These are phyloP conservation scores for Ptilodon capucinus DNA, from an alignment of 2,888 invertebrate genomes.

Conservation along the genomic window DNA sequence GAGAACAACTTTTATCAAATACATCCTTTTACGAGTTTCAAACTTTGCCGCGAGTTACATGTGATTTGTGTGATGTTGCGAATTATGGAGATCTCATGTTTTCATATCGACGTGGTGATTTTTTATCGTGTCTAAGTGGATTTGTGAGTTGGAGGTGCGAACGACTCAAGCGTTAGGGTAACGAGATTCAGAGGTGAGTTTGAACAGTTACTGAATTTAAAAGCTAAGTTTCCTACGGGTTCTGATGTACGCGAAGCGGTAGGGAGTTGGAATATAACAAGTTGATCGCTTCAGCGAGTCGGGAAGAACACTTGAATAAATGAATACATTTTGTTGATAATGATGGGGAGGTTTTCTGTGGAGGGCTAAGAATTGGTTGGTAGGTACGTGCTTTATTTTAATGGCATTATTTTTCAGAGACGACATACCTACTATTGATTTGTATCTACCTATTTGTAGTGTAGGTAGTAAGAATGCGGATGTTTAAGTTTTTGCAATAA, in stretches of 20 bases:
- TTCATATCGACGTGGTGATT: conserved; percentile 58
- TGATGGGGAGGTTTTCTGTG: conserved; percentile 31
- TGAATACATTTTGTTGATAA: conserved; percentile 44
- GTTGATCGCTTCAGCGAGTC: conserved; percentile 38
- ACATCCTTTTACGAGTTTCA: conserved; percentile 49
- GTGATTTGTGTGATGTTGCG: conserved; percentile 69
- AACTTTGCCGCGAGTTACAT: conserved; percentile 50
- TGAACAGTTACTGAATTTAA: conserved; percentile 57
- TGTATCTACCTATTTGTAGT: background rate
- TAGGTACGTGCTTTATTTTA: too few relatives aligned
- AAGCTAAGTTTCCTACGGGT: conserved; percentile 38
- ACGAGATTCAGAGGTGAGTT: conserved; percentile 56
- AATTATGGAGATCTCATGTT: conserved; percentile 62
- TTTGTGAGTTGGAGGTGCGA: conserved; percentile 49
- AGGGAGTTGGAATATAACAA: conserved; percentile 39
- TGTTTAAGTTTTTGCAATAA: background rate
- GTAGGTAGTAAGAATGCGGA: background rate
- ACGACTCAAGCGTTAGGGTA: conserved; percentile 38
- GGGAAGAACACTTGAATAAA: conserved; percentile 43
- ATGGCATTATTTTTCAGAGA: too few relatives aligned
- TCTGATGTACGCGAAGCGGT: conserved; percentile 34
- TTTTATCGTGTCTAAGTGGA: conserved; percentile 59
- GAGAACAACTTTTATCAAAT: conserved; percentile 50
- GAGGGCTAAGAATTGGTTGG: conserved; percentile 17
- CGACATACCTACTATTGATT: too few relatives aligned